Evolutionary conservation across 2,797 vertebrate species (phyloP), one percentile per base, ranked within the genome.

Genomic region (Phoebastria nigripes): DNA sequence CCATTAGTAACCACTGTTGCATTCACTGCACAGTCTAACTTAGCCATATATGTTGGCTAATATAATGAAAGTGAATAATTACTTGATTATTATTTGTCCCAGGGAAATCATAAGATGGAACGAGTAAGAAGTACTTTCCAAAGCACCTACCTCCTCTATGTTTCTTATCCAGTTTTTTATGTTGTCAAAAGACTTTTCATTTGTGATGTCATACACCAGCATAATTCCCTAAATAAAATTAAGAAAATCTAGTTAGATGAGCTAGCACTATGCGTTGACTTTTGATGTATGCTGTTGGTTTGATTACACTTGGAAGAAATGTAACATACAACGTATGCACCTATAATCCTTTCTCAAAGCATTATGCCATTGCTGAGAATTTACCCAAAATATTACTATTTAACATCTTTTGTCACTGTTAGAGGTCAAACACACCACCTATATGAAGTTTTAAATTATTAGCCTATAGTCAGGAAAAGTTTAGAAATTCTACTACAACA

Each of bases 141-240:
- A 94, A 86, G 21, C 70, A 97, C 97, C 97, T 96, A 99, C 99
- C 99, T 99, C 99, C 97, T 99, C 99, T 92, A 99, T 99, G 97
- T 99, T 99, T 96, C 99, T 98, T 95, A 99, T 99, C 99, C 99
- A 99, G 97, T 99, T 99, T 97, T 99, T 99, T 90, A 99, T 99
- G 97, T 99, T 99, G 97, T 99, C 99, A 97, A 99, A 99, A 54
- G 99, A 99, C 96, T 99, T 99, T 92, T 99, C 99, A 76, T 99
- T 99, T 97, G 99, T 99, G 97, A 99, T 99, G 96, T 99, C 99
- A 96, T 99, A 99, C 39, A 99, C 99, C 97, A 99, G 97, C 99
- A 99, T 99, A 92, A 99, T 99, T 82, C 99, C 99, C 99, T 99
- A 93, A 70, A 97, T 31, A 95, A 79, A 91, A 31, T 56, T 9